Conservation (phyloP, 2,113 vertebrate genomes). For the Hyaena hyaena region DNA sequence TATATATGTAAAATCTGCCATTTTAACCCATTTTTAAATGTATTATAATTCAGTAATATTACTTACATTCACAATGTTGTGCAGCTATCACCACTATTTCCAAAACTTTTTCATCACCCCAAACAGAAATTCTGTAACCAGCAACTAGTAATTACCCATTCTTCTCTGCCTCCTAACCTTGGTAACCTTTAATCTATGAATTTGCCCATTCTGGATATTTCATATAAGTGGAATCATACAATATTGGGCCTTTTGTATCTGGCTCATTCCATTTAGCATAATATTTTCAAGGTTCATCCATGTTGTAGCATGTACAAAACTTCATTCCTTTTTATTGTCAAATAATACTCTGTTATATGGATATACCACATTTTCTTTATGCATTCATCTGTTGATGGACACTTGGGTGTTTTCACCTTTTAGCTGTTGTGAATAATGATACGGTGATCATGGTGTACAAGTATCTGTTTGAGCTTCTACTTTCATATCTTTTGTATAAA, state of each 20-base stretch:
- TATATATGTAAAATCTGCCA: slow-evolving; percentile 15
- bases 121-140: neutral
- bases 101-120: neutral
- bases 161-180: neutral
- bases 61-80: neutral
- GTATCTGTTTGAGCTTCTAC: neutral
- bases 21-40: neutral
- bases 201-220: slow-evolving; percentile 14
- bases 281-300: slow-evolving; percentile 11
- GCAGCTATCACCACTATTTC: neutral
- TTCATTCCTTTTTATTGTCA: neutral
- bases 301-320: slow-evolving; percentile 2
- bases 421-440: neutral
- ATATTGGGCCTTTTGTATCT: neutral
- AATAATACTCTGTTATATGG: neutral
- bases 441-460: neutral
- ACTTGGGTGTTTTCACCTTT: neutral
- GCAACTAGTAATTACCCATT: neutral
- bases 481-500: neutral
- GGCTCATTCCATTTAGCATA: neutral
- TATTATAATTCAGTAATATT: neutral
- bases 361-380: neutral
- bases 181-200: neutral
- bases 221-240: neutral
- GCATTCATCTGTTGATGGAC: neutral